Percentiles rank a stretch among this genome's conserved stretches.
Evolutionary conservation across 2,888 invertebrate species (phyloP).

Genomic region (Tetramorium bicarinatum): DNA sequence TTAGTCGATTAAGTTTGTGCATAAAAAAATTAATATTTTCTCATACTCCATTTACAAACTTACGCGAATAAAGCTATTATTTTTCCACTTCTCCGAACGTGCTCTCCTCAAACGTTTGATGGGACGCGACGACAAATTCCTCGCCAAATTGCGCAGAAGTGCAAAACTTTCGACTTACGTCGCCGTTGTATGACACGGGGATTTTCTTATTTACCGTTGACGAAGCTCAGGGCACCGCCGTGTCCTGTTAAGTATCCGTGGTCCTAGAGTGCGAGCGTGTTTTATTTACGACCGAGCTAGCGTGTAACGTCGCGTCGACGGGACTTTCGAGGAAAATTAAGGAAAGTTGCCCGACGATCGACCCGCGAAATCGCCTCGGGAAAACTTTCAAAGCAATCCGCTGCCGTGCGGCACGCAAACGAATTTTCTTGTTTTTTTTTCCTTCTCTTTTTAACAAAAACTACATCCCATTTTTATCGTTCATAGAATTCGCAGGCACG

Average conservation of each 20-base stretch:
- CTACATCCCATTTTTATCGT: conserved; percentile 21
- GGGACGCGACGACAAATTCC: not conserved
- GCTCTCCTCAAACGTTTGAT: not conserved
- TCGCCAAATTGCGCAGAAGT: conserved; percentile 2
- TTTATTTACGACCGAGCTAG: conserved; percentile 41
- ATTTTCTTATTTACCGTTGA: conserved; percentile 31
- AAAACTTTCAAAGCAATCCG: conserved; percentile 44
- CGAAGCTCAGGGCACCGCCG: conserved; percentile 3
- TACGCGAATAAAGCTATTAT: not conserved
- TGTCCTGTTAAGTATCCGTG: conserved; percentile 16
- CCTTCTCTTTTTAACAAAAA: not conserved
- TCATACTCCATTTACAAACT: not conserved
- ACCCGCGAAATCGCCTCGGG: conserved; percentile 46
- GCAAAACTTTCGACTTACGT: conserved; percentile 17
- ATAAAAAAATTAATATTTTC: not conserved
- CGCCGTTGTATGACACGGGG: not conserved
- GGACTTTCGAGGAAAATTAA: conserved; percentile 51
- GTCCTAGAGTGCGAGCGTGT: not conserved
- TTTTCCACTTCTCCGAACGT: not conserved
- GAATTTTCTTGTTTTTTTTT: conserved; percentile 18
- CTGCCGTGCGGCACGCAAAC: conserved; percentile 53
- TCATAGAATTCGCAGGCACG: conserved; percentile 35
- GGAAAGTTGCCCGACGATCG: conserved; percentile 43
- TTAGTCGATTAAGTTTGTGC: not conserved
- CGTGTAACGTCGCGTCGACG: conserved; percentile 41